These are phyloP conservation scores for Ceuthmochares aereus DNA, from an alignment of 2,113 vertebrate genomes.

Conservation along the genomic window DNA sequence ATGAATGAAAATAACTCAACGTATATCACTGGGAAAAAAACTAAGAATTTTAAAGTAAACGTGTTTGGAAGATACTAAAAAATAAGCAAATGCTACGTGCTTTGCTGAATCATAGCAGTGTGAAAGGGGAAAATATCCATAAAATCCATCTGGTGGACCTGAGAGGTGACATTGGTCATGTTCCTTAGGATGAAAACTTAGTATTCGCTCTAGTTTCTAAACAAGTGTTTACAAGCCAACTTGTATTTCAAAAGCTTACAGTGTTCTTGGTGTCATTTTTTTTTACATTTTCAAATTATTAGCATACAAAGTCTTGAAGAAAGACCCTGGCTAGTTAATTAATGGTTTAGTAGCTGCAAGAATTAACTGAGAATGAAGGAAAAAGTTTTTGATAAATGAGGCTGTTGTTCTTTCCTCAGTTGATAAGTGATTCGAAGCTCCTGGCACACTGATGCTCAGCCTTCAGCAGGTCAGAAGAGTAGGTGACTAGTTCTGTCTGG, in stretches of 20 bases:
- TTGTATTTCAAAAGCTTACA: neutral
- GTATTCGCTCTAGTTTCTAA: neutral
- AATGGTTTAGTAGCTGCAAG: constrained; percentile 5
- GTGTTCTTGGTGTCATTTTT: neutral
- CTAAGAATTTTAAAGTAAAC: neutral
- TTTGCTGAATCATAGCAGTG: neutral
- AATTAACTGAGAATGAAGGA: neutral
- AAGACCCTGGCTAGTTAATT: constrained; percentile 5
- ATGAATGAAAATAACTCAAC: neutral
- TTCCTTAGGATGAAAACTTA: neutral
- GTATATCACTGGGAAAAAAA: neutral
- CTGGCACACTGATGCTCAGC: neutral
- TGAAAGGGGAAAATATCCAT: neutral
- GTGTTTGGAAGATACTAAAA: neutral
- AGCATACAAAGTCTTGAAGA: neutral
- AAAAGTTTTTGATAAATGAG: neutral
- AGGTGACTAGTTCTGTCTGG: neutral
- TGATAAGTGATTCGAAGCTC: neutral
- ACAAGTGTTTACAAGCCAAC: neutral
- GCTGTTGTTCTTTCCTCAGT: neutral
- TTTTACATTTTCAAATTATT: neutral
- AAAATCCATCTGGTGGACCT: neutral
- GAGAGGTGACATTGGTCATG: neutral
- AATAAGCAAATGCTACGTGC: neutral
- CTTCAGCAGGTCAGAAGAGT: constrained; percentile 3